Evolutionary conservation across 2,113 vertebrate species (phyloP).

Genomic region (Hippoglossus stenolepis): DNA sequence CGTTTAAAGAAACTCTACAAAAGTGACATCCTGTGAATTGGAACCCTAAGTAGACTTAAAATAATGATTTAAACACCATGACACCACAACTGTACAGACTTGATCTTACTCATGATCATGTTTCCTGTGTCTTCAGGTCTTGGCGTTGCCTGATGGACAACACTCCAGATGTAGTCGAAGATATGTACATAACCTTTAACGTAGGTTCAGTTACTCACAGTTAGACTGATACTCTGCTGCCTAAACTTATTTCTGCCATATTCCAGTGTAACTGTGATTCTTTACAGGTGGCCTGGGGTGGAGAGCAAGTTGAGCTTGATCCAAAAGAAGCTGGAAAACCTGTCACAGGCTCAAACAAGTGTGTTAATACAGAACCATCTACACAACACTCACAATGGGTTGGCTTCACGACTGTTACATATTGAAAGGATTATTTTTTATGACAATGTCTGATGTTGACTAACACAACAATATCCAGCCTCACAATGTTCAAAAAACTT

Average conservation of each 20-base stretch:
- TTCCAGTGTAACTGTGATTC: background rate
- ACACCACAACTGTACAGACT: too few species aligned
- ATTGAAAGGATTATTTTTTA: too few species aligned
- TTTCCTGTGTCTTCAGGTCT: slow-evolving; percentile 63
- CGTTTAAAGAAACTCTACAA: too few species aligned
- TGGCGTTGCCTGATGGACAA: slow-evolving; percentile 76
- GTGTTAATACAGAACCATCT: background rate
- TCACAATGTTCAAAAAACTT: too few species aligned
- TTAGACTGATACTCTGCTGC: too few species aligned
- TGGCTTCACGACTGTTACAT: too few species aligned
- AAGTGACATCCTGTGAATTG: too few species aligned
- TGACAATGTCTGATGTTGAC: too few species aligned
- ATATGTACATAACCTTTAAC: slow-evolving; percentile 61
- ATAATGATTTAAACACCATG: background rate
- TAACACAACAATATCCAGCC: too few species aligned
- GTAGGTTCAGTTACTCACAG: slow-evolving; percentile 69
- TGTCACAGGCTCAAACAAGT: slow-evolving; percentile 80
- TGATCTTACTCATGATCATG: background rate
- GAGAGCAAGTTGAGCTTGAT: slow-evolving; percentile 70
- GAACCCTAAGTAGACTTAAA: background rate
- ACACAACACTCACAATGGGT: background rate
- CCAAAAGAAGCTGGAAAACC: slow-evolving; percentile 62
- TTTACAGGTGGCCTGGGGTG: slow-evolving; percentile 78
- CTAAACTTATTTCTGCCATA: background rate
- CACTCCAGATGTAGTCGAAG: slow-evolving; percentile 52